These are phyloP conservation scores for Siniperca knerii DNA, from an alignment of 2,113 vertebrate species.

Conservation along the genomic window DNA sequence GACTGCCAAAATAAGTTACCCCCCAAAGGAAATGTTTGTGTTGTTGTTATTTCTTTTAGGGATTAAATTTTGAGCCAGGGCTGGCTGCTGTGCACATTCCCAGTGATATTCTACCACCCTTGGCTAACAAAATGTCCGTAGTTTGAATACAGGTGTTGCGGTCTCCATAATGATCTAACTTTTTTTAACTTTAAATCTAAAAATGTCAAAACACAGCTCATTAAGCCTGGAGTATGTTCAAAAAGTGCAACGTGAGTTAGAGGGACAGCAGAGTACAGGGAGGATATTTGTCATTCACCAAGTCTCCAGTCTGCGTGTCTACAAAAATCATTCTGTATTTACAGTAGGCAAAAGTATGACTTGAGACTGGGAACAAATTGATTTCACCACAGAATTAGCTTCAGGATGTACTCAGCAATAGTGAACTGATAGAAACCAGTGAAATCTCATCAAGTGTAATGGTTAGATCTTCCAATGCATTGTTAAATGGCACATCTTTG, in stretches of 20 bases:
- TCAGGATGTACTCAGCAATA: not conserved
- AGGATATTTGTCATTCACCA: not conserved
- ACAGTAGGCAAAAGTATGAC: not conserved
- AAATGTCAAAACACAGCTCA: not conserved
- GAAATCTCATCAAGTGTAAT: not conserved
- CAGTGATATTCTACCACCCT: not conserved
- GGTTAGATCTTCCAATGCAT: not conserved
- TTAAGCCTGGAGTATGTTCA: not conserved
- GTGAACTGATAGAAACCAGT: not conserved
- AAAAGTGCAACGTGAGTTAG: not conserved
- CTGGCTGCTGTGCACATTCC: not conserved
- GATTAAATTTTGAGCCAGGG: not conserved
- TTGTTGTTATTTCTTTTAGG: slow-evolving; percentile 8
- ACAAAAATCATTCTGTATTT: not conserved
- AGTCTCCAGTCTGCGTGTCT: not conserved
- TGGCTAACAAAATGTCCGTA: not conserved
- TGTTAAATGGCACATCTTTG: not conserved
- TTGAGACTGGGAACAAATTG: not conserved
- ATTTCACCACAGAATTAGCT: not conserved
- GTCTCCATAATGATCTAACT: not conserved
- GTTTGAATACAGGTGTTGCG: not conserved
- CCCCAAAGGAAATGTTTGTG: slow-evolving; percentile 19
- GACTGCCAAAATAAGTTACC: slow-evolving; percentile 21
- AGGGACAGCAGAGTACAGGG: not conserved
- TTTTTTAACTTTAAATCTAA: not conserved